Evolutionary conservation across 2,888 invertebrate species (phyloP).

Genomic region (Leucania comma): DNA sequence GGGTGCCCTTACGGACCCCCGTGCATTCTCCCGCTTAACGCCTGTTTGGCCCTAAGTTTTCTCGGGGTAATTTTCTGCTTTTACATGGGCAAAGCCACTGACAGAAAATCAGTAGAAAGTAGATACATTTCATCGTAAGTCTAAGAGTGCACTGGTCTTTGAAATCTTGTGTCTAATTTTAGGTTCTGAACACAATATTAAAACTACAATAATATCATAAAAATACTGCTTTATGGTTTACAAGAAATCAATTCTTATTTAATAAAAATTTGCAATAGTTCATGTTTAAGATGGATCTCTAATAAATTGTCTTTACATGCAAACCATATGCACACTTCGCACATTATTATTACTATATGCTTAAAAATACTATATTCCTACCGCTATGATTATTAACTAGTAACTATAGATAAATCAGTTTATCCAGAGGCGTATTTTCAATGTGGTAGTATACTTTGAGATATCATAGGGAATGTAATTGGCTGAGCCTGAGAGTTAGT

Average conservation of each 20-base stretch:
- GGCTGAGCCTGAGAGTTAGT: conserved; percentile 87
- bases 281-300: neutral
- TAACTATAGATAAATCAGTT: conserved; percentile 21
- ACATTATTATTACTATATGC: conserved; percentile 27
- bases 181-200: conserved; percentile 7
- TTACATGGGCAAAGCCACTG: too few relatives aligned
- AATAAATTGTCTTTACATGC: neutral
- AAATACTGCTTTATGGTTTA: conserved; percentile 43
- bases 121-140: too few relatives aligned
- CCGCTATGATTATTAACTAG: conserved; percentile 5
- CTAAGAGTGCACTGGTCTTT: conserved; percentile 13
- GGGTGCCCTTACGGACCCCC: too few relatives aligned
- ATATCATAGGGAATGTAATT: conserved; percentile 88
- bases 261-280: neutral
- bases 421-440: conserved; percentile 57
- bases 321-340: conserved; percentile 10
- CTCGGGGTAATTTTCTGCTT: too few relatives aligned
- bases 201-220: conserved; percentile 38
- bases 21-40: too few relatives aligned
- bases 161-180: neutral
- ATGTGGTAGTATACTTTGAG: conserved; percentile 88
- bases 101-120: too few relatives aligned
- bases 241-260: conserved; percentile 21
- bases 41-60: too few relatives aligned
- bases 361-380: conserved; percentile 39